Evolutionary conservation across 1,140 invertebrate genomes (phyloP).

Genomic region (Coelopa frigida): DNA sequence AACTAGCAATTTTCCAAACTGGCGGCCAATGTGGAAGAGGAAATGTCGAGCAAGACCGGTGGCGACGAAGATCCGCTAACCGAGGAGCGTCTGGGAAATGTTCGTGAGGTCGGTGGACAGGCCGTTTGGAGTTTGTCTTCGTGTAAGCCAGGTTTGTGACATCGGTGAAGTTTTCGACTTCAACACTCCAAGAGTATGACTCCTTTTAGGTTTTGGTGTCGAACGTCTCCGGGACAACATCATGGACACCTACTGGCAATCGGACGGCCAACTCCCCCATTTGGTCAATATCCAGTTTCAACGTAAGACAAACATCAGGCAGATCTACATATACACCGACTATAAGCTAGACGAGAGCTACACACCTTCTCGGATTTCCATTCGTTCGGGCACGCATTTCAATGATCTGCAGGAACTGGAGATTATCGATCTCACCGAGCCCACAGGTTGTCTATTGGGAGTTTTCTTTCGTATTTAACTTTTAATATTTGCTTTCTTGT

Average conservation of each 20-base stretch:
- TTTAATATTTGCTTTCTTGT: constrained; percentile 15
- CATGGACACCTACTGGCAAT: constrained; percentile 98
- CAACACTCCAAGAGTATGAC: neutral
- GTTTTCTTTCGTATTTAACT: constrained; percentile 1
- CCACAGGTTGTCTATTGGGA: constrained; percentile 51
- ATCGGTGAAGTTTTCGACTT: neutral
- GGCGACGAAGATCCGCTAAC: constrained; percentile 52
- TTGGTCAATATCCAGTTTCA: constrained; percentile 97
- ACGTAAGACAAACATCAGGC: constrained; percentile 88
- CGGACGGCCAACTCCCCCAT: constrained; percentile 96
- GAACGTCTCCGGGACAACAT: constrained; percentile 92
- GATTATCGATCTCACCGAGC: constrained; percentile 89
- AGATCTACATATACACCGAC: constrained; percentile 96
- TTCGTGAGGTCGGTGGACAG: constrained; percentile 90
- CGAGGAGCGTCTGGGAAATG: constrained; percentile 65
- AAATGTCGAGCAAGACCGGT: constrained; percentile 19
- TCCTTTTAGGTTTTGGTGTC: constrained; percentile 86
- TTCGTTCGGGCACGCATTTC: constrained; percentile 91
- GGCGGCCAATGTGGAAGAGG: constrained; percentile 22
- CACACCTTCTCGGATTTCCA: constrained; percentile 92
- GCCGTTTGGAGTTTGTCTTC: constrained; percentile 98
- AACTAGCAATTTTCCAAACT: constrained; percentile 3
- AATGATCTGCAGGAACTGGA: constrained; percentile 98
- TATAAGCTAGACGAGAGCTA: constrained; percentile 99
- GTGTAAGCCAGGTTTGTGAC: constrained; percentile 83